These are phyloP conservation scores for Calycopis cecrops DNA, from an alignment of 1,140 invertebrate genomes.

Conservation along the genomic window DNA sequence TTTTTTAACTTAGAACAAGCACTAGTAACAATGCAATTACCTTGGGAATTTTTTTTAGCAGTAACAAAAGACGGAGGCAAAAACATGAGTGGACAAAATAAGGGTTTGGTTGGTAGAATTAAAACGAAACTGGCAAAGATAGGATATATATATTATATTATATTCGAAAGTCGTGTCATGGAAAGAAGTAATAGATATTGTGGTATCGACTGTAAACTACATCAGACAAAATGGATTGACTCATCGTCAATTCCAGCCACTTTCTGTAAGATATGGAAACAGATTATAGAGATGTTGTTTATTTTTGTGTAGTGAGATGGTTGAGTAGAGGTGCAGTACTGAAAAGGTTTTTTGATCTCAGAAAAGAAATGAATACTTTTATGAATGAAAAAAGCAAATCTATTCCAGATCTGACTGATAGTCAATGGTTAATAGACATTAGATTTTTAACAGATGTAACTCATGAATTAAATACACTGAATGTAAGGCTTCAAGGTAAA, in stretches of 20 bases:
- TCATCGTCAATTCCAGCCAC: no score
- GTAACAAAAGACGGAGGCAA: slow-evolving; percentile 30
- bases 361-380: slow-evolving; percentile 25
- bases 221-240: no score
- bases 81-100: no score
- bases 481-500: slow-evolving; percentile 10
- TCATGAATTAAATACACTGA: slow-evolving; percentile 8
- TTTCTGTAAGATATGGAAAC: slow-evolving; percentile 11
- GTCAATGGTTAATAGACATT: slow-evolving; percentile 23
- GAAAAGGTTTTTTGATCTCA: slow-evolving; percentile 23
- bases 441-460: slow-evolving; percentile 23
- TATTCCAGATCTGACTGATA: slow-evolving; percentile 28
- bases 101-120: no score
- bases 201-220: no score
- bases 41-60: slow-evolving; percentile 26
- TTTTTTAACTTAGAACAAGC: slow-evolving; percentile 33
- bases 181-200: no score
- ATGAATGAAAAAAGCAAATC: slow-evolving; percentile 21
- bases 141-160: no score
- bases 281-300: no score
- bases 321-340: no score
- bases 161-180: no score
- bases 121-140: no score
- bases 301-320: no score
- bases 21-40: slow-evolving; percentile 15